These are phyloP conservation scores for Phalanger gymnotis DNA, from an alignment of 2,797 vertebrate genomes.

Conservation along the genomic window DNA sequence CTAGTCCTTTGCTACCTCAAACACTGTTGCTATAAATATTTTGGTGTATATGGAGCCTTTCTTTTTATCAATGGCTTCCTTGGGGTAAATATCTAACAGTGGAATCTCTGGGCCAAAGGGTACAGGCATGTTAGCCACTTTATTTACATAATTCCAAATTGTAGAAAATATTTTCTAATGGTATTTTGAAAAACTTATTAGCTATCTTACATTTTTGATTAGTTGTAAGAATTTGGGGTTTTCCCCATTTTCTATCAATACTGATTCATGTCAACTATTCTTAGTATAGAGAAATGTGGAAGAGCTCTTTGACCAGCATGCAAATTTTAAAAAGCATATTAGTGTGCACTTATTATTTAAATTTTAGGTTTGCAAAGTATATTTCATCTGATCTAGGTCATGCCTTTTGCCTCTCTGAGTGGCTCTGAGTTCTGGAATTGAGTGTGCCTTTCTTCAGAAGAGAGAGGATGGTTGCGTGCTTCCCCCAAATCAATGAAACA, in stretches of 20 bases:
- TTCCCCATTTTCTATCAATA: background rate
- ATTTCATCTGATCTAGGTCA: background rate
- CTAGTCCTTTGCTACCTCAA: background rate
- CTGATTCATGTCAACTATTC: background rate
- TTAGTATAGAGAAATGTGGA: background rate
- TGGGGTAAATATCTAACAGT: background rate
- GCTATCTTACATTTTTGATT: background rate
- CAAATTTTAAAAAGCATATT: background rate
- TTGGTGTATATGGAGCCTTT: background rate
- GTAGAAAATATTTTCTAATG: background rate
- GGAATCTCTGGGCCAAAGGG: background rate
- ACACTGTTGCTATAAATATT: background rate
- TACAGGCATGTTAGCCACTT: background rate
- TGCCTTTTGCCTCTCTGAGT: background rate
- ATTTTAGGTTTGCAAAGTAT: background rate
- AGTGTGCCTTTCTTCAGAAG: background rate
- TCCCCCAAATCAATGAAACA: background rate
- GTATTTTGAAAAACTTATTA: background rate
- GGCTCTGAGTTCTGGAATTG: background rate
- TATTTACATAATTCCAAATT: background rate
- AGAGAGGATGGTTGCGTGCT: background rate
- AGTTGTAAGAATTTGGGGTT: background rate
- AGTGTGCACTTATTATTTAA: background rate
- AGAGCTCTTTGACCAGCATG: background rate
- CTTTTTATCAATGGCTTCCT: background rate